Evolutionary conservation across 92 coral and sea anemone species (phyloP), one percentile per base, ranked within the genome.

Genomic region (Palythoa grandis): DNA sequence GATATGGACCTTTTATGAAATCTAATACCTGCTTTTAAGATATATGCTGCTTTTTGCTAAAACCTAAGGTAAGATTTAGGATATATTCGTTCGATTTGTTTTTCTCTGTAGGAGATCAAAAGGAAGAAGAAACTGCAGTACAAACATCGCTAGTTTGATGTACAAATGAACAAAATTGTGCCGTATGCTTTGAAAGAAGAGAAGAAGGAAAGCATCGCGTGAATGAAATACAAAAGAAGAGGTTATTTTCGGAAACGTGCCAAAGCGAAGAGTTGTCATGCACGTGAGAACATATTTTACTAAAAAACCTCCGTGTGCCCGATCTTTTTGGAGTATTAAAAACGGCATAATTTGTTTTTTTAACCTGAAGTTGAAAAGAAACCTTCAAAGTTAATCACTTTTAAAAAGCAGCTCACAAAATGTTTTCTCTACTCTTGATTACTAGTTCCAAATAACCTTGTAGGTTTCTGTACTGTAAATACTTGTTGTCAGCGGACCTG

Each of bases 181-280:
- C 37, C 43, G 24, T 29, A 3, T 69, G 16, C 17, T 69, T 69
- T 69, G 74, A 69, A 16, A 25, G 35, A 29, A 29, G 35, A 29
- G 35, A 25, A 37, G n/a, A 11, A 69, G n/a, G 40, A 29, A 15
- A 29, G 24, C 14, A 25, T 69, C 74, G 48, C 74, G 74, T 69
- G 74, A 69, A 16, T 24, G 65, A 14, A 58, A 58, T 58, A 15
- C 20, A 14, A 15, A 58, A 11, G 15, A 9, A 6, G 6, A 24
- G 50, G 1, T 3, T n/a, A 75, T n/a, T 20, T 52, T 75, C 63
- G 82, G 82, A 54, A 54, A 76, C 19, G 25, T 76, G 66, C 82
- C 82, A 54, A 54, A 19, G 43, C 39, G 48, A 14, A 76, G 48
- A 4, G 29, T 53, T 47, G 29, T 29, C 67, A 52, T 14, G 23